phyloP scores from a whole-genome alignment of 2,797 vertebrate species.

The Antrozous pallidus region DNA sequence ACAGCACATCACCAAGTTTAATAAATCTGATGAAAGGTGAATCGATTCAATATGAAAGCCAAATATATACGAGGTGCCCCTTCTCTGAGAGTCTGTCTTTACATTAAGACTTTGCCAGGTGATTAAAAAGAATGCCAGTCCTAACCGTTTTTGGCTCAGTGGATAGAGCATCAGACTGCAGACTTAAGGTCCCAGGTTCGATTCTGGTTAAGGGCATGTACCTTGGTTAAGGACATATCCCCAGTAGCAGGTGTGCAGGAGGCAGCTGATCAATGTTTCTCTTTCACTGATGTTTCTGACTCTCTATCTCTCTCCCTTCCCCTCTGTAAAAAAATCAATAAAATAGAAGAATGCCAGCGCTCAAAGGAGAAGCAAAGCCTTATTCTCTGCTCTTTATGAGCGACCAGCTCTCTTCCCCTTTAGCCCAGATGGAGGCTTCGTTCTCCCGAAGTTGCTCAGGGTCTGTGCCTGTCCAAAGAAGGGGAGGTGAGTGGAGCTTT shows the following conservation, averaged over 20 bases:
- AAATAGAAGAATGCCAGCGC: background rate
- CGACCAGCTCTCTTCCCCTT: conserved; percentile 42
- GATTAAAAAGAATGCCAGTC: background rate
- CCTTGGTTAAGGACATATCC: no score
- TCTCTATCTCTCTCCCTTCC: no score
- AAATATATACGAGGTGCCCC: conserved; percentile 42
- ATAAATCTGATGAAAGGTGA: conserved; percentile 60
- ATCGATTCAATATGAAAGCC: conserved; percentile 55
- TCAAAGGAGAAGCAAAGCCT: conserved; percentile 37
- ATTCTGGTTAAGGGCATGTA: no score
- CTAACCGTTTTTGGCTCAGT: background rate
- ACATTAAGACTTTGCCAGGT: conserved; percentile 61
- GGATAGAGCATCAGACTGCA: no score
- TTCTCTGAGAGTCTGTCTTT: conserved; percentile 31
- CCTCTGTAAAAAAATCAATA: no score
- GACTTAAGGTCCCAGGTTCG: no score
- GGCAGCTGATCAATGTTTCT: no score
- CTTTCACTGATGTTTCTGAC: no score
- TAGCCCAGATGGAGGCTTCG: conserved; percentile 54
- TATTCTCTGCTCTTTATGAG: conserved; percentile 25
- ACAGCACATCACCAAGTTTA: background rate
- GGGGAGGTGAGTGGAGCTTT: background rate
- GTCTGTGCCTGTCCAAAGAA: conserved; percentile 48
- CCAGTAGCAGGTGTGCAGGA: no score
- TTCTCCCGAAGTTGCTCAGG: conserved; percentile 54